Conservation (phyloP, 2,888 invertebrate species). For the Bimastos eiseni region DNA sequence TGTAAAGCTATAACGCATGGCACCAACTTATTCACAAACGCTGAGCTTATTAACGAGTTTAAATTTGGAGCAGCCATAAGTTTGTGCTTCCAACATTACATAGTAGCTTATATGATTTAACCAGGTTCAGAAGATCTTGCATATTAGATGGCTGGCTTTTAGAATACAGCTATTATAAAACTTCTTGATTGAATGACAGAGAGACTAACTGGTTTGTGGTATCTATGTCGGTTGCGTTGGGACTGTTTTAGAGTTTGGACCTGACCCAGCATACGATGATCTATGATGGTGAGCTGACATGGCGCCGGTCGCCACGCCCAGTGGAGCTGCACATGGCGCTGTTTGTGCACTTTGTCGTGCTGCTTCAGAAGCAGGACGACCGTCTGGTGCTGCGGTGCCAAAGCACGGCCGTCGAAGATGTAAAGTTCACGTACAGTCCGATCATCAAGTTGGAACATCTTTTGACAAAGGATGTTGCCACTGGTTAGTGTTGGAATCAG, state of each 20-base stretch:
- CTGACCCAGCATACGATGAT: conserved; percentile 78
- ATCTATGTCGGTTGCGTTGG: not conserved
- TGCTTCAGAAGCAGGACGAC: conserved; percentile 73
- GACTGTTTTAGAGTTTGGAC: conserved; percentile 64
- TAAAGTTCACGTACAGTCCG: conserved; percentile 70
- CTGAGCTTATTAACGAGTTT: not conserved
- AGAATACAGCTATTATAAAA: not conserved
- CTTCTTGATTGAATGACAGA: too few species aligned
- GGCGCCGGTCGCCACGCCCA: conserved; percentile 52
- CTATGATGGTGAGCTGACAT: conserved; percentile 71
- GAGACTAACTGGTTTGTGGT: too few species aligned
- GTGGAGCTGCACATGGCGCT: conserved; percentile 80
- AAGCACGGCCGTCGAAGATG: conserved; percentile 57
- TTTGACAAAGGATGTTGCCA: conserved; percentile 80
- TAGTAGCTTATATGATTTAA: not conserved
- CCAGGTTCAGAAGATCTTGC: not conserved
- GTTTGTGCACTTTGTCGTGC: conserved; percentile 80
- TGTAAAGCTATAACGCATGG: too few species aligned
- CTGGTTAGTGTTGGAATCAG: conserved; percentile 66
- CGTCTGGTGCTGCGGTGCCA: conserved; percentile 65
- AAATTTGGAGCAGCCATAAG: not conserved
- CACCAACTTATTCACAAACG: too few species aligned
- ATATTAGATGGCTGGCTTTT: not conserved
- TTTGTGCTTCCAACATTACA: not conserved
- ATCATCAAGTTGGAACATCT: conserved; percentile 80